Base-by-base conservation (phyloP, 2,113 vertebrate genomes). In the Phyllostomus hastatus region DNA sequence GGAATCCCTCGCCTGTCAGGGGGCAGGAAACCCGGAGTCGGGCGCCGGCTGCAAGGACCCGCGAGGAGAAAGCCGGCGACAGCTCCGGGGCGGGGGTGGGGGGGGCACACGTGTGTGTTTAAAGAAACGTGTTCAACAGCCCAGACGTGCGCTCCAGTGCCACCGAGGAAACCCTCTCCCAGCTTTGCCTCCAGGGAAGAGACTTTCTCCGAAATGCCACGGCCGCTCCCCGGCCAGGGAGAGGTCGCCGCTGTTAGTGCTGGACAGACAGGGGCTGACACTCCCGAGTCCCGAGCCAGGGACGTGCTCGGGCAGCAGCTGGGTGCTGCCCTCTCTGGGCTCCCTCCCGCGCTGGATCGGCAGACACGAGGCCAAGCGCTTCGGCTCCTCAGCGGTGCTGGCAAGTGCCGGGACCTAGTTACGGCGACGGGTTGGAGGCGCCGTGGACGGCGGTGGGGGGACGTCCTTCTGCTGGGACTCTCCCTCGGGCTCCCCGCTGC, bases 21-120 rank as follows among this genome's bases (percentile, higher is more conserved):
- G 10, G 4, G 33, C 54, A 5, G 41, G 17, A 16, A 6, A 0
- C 48, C 3, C 1, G 5, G 11, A 38, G 1, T 2, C 0, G 2
- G 14, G 3, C 4, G 0, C 28, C 0, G 43, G 20, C 41, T 75
- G 10, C 20, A 4, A 4, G 48, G 70, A 2, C 22, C 19, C 16
- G 0, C 0, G 1, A 7, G 5, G 19, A 66, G 35, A 28, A 35
- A 11, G 54, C 10, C 0, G 4, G 22, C 85, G 1, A 5, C 33
- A 7, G 52, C 9, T 26, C 46, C 17, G 50, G 15, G 22, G 38
- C 0, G 0, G 5, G 35, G 14, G 10, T 24, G 48, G 0, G 5
- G 35, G 14, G 10, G 31, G 57, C 57, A 33, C n/a, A 67, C 2
- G 10, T 41, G 12, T 41, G 24, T 41, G 11, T 17, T 26, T 59